phyloP scores from a whole-genome alignment of 2,888 invertebrate species.

The Dynastes tityus region DNA sequence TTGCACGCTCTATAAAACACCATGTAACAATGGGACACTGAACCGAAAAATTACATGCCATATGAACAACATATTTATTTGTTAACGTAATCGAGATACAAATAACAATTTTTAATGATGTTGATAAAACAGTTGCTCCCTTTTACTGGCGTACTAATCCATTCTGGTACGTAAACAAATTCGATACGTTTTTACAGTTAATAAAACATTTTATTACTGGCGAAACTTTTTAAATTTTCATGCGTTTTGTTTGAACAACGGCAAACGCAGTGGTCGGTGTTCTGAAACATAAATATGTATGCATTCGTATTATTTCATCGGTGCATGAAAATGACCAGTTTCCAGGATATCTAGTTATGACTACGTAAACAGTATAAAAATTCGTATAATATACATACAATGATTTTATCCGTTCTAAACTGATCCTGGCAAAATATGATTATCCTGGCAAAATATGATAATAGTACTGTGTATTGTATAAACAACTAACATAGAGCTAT shows the following conservation, averaged over 20 bases:
- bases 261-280: background rate
- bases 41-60: background rate
- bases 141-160: constrained; percentile 20
- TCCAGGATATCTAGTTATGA: background rate
- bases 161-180: constrained; percentile 36
- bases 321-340: constrained; percentile 17
- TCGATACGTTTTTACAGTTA: constrained; percentile 25
- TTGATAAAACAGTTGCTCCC: constrained; percentile 17
- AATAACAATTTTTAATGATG: constrained; percentile 40
- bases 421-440: background rate
- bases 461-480: too few relatives aligned
- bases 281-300: constrained; percentile 17
- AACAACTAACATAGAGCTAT: too few relatives aligned
- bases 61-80: background rate
- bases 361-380: background rate
- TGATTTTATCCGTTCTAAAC: background rate
- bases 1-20: background rate
- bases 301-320: constrained; percentile 12
- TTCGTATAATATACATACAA: background rate
- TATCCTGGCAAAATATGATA: background rate
- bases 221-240: constrained; percentile 17
- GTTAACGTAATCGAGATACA: constrained; percentile 9
- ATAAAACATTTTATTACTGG: constrained; percentile 36
- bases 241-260: constrained; percentile 13
- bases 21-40: background rate